Percentiles rank a stretch among this genome's conserved stretches.
These are phyloP conservation scores for Myotis myotis DNA, from an alignment of 2,797 vertebrate species.

Conservation along the genomic window DNA sequence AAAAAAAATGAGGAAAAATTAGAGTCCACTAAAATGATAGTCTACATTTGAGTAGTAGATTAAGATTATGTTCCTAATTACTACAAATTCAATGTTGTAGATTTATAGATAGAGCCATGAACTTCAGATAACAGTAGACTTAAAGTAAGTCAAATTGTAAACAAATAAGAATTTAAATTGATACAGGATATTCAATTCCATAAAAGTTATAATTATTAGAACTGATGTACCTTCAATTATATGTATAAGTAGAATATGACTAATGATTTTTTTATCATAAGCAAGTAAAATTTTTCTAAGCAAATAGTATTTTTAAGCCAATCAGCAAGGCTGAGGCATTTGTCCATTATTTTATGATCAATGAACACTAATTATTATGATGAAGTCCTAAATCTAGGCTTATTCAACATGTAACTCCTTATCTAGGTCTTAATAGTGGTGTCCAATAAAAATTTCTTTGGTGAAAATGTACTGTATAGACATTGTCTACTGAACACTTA, in stretches of 20 bases:
- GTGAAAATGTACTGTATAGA: constrained; percentile 13
- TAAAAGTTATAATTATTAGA: constrained; percentile 48
- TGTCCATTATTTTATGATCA: constrained; percentile 39
- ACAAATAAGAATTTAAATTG: constrained; percentile 45
- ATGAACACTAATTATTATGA: neutral
- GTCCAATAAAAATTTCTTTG: neutral
- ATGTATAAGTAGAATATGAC: neutral
- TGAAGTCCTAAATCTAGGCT: constrained; percentile 10
- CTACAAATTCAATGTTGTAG: neutral
- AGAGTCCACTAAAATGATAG: constrained; percentile 46
- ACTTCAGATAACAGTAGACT: constrained; percentile 18
- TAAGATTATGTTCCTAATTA: constrained; percentile 36
- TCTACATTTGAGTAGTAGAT: neutral
- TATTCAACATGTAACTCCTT: constrained; percentile 8
- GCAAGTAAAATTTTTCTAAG: constrained; percentile 4
- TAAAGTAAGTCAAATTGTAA: constrained; percentile 35
- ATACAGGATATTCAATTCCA: constrained; percentile 16
- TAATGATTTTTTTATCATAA: constrained; percentile 43
- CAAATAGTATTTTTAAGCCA: constrained; percentile 29
- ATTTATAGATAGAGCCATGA: constrained; percentile 14
- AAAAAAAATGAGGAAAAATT: constrained; percentile 3
- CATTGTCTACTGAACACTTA: constrained; percentile 16
- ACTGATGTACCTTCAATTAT: neutral
- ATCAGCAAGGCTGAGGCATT: neutral
- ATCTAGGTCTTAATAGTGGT: neutral